Evolutionary conservation across 1,140 invertebrate species (phyloP).

Genomic region (Tetramorium alpestre): DNA sequence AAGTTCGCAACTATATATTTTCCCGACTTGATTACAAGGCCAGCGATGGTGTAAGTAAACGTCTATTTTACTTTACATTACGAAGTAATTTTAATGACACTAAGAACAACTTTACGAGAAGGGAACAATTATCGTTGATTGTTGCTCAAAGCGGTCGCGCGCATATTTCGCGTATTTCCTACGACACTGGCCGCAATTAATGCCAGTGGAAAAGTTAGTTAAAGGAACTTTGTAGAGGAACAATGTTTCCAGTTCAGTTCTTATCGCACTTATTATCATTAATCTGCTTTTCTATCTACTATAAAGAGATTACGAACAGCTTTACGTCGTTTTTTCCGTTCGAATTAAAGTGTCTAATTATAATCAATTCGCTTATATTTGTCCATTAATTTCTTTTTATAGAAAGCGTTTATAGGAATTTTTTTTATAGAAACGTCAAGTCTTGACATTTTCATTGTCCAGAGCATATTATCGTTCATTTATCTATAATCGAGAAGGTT

Average conservation of each 20-base stretch:
- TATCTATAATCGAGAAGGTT: slow-evolving; percentile 49
- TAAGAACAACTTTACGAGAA: slow-evolving; percentile 51
- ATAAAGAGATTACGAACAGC: background rate
- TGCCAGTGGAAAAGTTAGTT: slow-evolving; percentile 55
- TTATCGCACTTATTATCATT: slow-evolving; percentile 70
- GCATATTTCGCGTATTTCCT: slow-evolving; percentile 55
- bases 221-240: slow-evolving; percentile 54
- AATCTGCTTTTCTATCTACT: slow-evolving; percentile 40
- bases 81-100: slow-evolving; percentile 47
- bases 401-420: background rate
- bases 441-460: slow-evolving; percentile 6
- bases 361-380: background rate
- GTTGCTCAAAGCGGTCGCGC: slow-evolving; percentile 37
- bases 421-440: background rate
- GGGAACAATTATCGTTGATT: slow-evolving; percentile 49
- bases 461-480: slow-evolving; percentile 14
- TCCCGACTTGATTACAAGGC: slow-evolving; percentile 11
- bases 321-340: background rate
- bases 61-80: background rate
- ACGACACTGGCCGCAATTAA: slow-evolving; percentile 64
- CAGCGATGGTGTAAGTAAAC: slow-evolving; percentile 33
- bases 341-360: background rate
- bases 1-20: background rate
- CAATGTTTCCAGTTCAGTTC: slow-evolving; percentile 56
- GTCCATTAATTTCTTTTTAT: background rate